Evolutionary conservation across 1,140 invertebrate species (phyloP).

Genomic region (Anoplophora glabripennis): DNA sequence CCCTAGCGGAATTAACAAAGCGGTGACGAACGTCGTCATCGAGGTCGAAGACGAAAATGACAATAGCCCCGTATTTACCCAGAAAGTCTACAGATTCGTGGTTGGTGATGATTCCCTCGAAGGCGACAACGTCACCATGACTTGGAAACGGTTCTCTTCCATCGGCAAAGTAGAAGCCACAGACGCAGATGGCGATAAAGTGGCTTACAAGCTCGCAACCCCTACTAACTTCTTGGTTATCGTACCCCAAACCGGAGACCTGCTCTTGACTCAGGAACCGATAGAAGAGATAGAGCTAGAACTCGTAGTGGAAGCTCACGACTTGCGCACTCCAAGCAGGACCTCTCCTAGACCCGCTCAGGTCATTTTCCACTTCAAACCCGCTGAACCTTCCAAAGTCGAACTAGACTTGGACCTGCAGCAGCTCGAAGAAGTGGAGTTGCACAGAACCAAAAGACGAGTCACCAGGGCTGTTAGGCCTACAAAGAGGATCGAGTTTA

Average conservation of each 20-base stretch:
- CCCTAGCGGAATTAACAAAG: slow-evolving; percentile 68
- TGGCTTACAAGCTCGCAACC: slow-evolving; percentile 77
- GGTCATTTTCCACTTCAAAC: slow-evolving; percentile 71
- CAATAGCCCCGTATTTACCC: slow-evolving; percentile 79
- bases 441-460: slow-evolving; percentile 73
- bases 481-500: slow-evolving; percentile 89
- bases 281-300: slow-evolving; percentile 64
- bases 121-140: slow-evolving; percentile 54
- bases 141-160: slow-evolving; percentile 72
- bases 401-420: slow-evolving; percentile 57
- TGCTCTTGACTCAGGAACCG: slow-evolving; percentile 75
- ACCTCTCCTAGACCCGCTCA: slow-evolving; percentile 67
- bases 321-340: slow-evolving; percentile 68
- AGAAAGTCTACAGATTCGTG: slow-evolving; percentile 74
- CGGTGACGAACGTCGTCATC: slow-evolving; percentile 69
- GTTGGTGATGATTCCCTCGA: slow-evolving; percentile 57
- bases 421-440: slow-evolving; percentile 44
- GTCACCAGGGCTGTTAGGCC: slow-evolving; percentile 85
- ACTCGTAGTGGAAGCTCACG: slow-evolving; percentile 76
- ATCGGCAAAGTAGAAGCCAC: slow-evolving; percentile 78
- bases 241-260: slow-evolving; percentile 87
- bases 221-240: slow-evolving; percentile 78
- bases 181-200: slow-evolving; percentile 83
- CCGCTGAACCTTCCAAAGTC: slow-evolving; percentile 52
- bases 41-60: slow-evolving; percentile 84